Evolutionary conservation across 2,888 invertebrate genomes (phyloP).

Genomic region (Oscheius sp.): DNA sequence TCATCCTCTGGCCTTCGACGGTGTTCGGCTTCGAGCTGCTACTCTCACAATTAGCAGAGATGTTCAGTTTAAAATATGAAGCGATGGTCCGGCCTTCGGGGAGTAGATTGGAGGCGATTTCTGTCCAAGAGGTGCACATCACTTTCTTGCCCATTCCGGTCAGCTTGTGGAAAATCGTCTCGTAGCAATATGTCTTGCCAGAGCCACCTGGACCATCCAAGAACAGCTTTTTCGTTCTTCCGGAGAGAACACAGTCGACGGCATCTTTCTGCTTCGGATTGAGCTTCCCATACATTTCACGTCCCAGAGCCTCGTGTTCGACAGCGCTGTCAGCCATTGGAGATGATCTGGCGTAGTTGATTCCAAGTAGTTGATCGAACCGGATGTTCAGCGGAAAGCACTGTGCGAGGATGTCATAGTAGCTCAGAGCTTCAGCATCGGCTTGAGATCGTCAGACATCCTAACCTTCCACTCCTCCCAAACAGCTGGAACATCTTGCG

Average conservation of each 20-base stretch:
- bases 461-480: slow-evolving; percentile 23
- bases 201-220: slow-evolving; percentile 40
- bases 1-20: slow-evolving; percentile 3
- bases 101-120: slow-evolving; percentile 42
- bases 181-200: slow-evolving; percentile 39
- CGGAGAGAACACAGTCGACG: neutral
- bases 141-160: slow-evolving; percentile 4
- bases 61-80: slow-evolving; percentile 35
- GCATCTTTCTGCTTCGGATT: neutral
- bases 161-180: slow-evolving; percentile 26
- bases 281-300: neutral
- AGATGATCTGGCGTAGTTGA: neutral
- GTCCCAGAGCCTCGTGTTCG: neutral
- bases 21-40: slow-evolving; percentile 7
- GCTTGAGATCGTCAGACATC: slow-evolving; percentile 14
- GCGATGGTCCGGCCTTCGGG: slow-evolving; percentile 40
- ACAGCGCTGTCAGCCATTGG: neutral
- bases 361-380: neutral
- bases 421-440: slow-evolving; percentile 22
- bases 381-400: neutral
- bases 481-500: slow-evolving; percentile 1
- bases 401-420: slow-evolving; percentile 22
- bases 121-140: slow-evolving; percentile 38
- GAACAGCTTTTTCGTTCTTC: slow-evolving; percentile 12
- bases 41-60: neutral